Evolutionary conservation across 1,140 invertebrate genomes (phyloP), one percentile per base, ranked within the genome.

Genomic region (Thalassaphorura encarpata): DNA sequence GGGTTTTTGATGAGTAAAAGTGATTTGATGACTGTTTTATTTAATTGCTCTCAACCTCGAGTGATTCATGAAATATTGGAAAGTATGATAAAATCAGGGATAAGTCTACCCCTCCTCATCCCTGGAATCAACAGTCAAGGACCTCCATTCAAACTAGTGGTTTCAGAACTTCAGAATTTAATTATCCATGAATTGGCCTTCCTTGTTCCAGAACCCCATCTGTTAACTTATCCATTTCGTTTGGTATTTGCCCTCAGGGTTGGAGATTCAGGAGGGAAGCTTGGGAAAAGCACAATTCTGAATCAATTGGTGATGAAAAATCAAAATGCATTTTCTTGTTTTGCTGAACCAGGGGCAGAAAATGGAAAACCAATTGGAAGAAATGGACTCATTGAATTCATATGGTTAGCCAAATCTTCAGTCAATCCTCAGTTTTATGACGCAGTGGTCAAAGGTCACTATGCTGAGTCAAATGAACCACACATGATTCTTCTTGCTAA

Each of bases 401-500:
- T 41, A 0, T 53, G 41, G 40, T 21, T 53, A 3, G 29, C 41
- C 13, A 36, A 53, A 33, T 15, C 26, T 33, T 43, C 52, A 26
- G 16, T 24, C 23, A 46, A 31, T 13, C n/a, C 27, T n/a, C 27
- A 24, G 1, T 23, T 53, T n/a, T 53, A 41, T 39, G 18, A 23
- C 3, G 41, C 42, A 29, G 19, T 41, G 2, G 1, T 26, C 0
- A 36, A 52, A 24, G 15, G 31, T 18, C 28, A 42, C 23, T 52
- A 53, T 16, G 15, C 6, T 2, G 28, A 53, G 24, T 16, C 49
- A 4, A 18, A 24, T 8, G n/a, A n/a, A 8, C 36, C 36, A 5
- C 40, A 53, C 23, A 13, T 53, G 18, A 5, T 53, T 0, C 52
- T 53, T 26, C 27, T 53, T 15, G 52, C 52, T 0, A 53, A 53